These are phyloP conservation scores for Liodrosophila aerea DNA, from an alignment of 2,888 invertebrate genomes.

Conservation along the genomic window DNA sequence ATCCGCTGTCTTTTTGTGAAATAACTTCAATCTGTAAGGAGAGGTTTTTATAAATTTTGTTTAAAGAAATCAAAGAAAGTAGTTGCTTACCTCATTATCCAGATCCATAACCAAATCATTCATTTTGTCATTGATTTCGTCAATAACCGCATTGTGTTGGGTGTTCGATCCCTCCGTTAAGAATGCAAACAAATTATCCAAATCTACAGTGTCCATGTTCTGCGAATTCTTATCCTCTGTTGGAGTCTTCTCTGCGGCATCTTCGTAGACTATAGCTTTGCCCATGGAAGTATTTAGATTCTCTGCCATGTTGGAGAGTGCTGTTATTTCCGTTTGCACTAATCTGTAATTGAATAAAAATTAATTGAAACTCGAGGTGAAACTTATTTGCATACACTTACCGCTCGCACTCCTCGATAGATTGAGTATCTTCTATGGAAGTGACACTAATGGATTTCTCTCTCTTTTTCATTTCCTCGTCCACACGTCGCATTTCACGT, in stretches of 20 bases:
- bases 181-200: constrained; percentile 95
- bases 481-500: constrained; percentile 92
- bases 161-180: constrained; percentile 89
- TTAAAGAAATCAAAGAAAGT: not conserved
- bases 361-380: not conserved
- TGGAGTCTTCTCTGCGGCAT: not conserved
- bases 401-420: constrained; percentile 87
- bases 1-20: constrained; percentile 83
- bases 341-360: constrained; percentile 83
- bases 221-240: constrained; percentile 71
- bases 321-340: constrained; percentile 87
- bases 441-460: constrained; percentile 89
- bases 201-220: constrained; percentile 89
- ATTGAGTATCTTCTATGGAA: constrained; percentile 84
- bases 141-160: constrained; percentile 87
- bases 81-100: constrained; percentile 87
- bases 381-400: constrained; percentile 66
- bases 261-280: constrained; percentile 21
- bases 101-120: constrained; percentile 91
- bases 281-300: constrained; percentile 86
- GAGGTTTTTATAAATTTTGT: not conserved
- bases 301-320: constrained; percentile 88
- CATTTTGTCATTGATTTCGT: constrained; percentile 93
- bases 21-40: constrained; percentile 84
- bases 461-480: constrained; percentile 92